Percentiles rank a stretch among this genome's conserved stretches.
phyloP scores from a whole-genome alignment of 2,113 vertebrate genomes.

The Tupaia tana region DNA sequence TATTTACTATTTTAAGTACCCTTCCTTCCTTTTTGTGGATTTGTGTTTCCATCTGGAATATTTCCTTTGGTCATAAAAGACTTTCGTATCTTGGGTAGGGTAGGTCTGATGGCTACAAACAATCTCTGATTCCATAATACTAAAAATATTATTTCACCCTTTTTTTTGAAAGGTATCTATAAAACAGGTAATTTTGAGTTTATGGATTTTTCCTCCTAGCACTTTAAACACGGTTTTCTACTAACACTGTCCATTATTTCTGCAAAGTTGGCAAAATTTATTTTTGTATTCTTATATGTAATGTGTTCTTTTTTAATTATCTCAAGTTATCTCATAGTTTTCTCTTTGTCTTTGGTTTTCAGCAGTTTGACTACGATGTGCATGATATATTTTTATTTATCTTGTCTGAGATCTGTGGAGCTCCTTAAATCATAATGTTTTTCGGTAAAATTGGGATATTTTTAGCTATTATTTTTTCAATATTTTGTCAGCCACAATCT shows the following conservation, averaged over 20 bases:
- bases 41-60: neutral
- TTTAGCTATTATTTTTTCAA: neutral
- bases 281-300: neutral
- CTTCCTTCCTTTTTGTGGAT: neutral
- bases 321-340: neutral
- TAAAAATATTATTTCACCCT: neutral
- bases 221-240: neutral
- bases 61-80: neutral
- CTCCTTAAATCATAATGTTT: neutral
- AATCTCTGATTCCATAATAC: neutral
- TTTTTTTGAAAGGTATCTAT: neutral
- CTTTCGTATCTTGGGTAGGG: neutral
- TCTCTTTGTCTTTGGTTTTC: neutral
- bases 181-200: neutral
- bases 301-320: neutral
- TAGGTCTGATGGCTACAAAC: neutral
- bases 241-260: neutral
- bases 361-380: neutral
- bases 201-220: neutral
- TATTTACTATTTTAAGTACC: neutral
- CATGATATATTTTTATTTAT: neutral
- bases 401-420: neutral
- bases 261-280: neutral
- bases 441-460: neutral
- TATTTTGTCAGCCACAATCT: conserved; percentile 2